Percentiles rank a stretch among this genome's conserved stretches.
phyloP scores from a whole-genome alignment of 2,888 invertebrate genomes.

The Tetanocera ferruginea region DNA sequence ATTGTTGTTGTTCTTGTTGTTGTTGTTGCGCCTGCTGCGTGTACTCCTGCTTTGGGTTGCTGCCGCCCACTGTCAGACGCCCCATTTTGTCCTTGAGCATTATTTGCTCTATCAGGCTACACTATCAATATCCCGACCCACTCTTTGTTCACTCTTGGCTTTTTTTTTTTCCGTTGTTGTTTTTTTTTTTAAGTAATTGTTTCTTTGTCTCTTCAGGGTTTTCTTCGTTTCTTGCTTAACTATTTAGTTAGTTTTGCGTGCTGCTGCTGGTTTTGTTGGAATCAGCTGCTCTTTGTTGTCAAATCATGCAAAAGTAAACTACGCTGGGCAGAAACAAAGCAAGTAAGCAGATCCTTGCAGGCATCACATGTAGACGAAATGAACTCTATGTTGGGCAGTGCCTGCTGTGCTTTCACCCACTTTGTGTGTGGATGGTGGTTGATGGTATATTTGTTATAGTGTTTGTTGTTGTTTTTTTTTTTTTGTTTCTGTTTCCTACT shows the following conservation, averaged over 20 bases:
- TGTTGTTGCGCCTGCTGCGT: conserved; percentile 33
- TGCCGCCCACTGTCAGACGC: conserved; percentile 55
- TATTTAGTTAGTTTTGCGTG: conserved; percentile 1
- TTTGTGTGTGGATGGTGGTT: not conserved
- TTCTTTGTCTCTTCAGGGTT: conserved; percentile 46
- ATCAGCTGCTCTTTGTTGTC: conserved; percentile 54
- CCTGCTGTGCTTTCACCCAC: not conserved
- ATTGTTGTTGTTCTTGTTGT: conserved; percentile 18
- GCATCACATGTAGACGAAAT: conserved; percentile 39
- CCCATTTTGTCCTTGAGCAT: conserved; percentile 61
- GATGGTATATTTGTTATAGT: not conserved
- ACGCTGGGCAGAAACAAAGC: conserved; percentile 39
- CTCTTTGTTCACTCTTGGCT: conserved; percentile 19
- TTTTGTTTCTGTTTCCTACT: not conserved
- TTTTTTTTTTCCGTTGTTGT: conserved; percentile 43
- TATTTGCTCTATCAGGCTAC: conserved; percentile 48
- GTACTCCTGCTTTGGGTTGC: conserved; percentile 36
- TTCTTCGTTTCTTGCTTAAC: not conserved
- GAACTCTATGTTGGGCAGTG: not conserved
- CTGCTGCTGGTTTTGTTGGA: conserved; percentile 43
- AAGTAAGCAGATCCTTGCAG: conserved; percentile 48
- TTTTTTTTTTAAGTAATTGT: conserved; percentile 51
- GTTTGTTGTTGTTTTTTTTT: not conserved
- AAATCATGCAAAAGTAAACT: conserved; percentile 58
- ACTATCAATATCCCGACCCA: conserved; percentile 20